phyloP scores from a whole-genome alignment of 2,888 invertebrate genomes.

The Scaptomyza tumidula region DNA sequence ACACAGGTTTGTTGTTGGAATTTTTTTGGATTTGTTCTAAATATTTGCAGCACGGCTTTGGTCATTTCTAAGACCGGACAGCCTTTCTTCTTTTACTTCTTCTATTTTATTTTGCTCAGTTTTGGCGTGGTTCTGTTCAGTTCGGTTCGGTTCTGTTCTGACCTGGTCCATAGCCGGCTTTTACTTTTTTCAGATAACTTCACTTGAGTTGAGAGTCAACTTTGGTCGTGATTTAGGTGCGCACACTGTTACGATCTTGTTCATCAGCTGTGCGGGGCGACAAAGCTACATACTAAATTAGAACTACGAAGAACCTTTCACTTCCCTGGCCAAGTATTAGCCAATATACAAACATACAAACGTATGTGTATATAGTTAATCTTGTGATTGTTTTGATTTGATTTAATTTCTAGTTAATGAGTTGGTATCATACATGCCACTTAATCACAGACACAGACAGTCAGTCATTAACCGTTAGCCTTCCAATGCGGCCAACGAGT shows the following conservation, averaged over 20 bases:
- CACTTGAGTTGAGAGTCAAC: conserved; percentile 7
- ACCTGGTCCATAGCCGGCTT: conserved; percentile 21
- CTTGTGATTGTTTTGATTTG: conserved; percentile 45
- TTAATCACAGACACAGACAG: conserved; percentile 53
- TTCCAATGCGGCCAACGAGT: conserved; percentile 59
- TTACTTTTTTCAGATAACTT: conserved; percentile 47
- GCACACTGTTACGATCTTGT: conserved; percentile 38
- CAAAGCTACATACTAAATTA: not conserved
- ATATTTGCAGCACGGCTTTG: conserved; percentile 59
- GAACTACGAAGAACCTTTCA: conserved; percentile 54
- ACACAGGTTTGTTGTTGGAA: not conserved
- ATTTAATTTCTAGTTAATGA: conserved; percentile 74
- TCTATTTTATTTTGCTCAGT: conserved; percentile 27
- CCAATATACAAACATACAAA: not conserved
- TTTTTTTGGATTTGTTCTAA: conserved; percentile 57
- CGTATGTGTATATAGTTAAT: conserved; percentile 14
- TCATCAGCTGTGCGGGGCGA: conserved; percentile 23
- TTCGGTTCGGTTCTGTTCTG: not conserved
- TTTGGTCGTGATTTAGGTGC: conserved; percentile 8
- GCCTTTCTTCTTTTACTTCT: conserved; percentile 41
- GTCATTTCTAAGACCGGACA: conserved; percentile 35
- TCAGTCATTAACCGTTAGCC: conserved; percentile 65
- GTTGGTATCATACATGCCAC: conserved; percentile 64
- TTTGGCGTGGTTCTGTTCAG: conserved; percentile 3
- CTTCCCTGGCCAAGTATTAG: conserved; percentile 33